Base-by-base conservation (phyloP, 2,888 invertebrate species). In the Microchrysa polita region DNA sequence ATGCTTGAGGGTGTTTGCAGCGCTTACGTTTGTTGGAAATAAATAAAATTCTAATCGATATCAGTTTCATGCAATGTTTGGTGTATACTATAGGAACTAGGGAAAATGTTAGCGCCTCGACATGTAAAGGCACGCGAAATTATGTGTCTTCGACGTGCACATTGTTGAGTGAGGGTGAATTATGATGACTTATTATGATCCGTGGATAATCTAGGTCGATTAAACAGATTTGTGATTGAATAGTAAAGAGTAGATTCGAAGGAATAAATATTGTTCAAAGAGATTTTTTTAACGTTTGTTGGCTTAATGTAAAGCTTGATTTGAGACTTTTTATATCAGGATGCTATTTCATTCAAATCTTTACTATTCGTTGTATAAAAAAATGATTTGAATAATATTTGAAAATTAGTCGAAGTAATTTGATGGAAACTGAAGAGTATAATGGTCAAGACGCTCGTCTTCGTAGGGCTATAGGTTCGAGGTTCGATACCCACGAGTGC, bases 21-120 rank as follows among this genome's bases (percentile, higher is more conserved):
- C 42, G 40, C n/a, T 55, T 14, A 48, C 10, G 42, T 61, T 65
- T 7, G 12, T 20, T 44, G 44, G 18, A 34, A 18, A 23, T 20
- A n/a, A 53, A 27, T 10, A 18, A 40, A 20, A 53, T 53, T 40
- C 20, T 2, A 69, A 69, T 69, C 69, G 40, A 69, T 69, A 69
- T 69, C 69, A 55, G 69, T 55, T 69, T 69, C 69, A 57, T 69
- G 69, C 42, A 67, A 67, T 53, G 23, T n/a, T 44, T 20, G 23
- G 27, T n/a, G n/a, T n/a, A n/a, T n/a, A n/a, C n/a, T n/a, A n/a
- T 34, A 14, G 67, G 55, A 67, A 53, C 10, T 48, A 18, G 18
- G 20, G 55, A 5, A 57, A 18, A 57, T 34, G 27, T 34, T 34
- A 57, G 22, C 23, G 23, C 27, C 22, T 27, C 23, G 22, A 23